Evolutionary conservation across 2,888 invertebrate species (phyloP).

Genomic region (Drosophila lutescens): DNA sequence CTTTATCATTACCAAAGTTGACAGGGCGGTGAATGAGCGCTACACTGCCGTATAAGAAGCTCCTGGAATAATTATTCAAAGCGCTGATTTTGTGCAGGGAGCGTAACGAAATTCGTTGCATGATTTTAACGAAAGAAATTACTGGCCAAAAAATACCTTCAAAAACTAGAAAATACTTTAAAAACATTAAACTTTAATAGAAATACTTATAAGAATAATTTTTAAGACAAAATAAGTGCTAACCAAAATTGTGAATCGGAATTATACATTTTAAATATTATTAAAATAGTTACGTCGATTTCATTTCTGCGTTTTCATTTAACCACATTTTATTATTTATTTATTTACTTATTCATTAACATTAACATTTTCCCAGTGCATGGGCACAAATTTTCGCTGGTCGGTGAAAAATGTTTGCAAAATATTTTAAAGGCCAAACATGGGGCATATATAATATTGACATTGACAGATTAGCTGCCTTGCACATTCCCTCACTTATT

Average conservation of each 20-base stretch:
- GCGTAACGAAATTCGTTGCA: not conserved
- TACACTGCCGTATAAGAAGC: slow-evolving; percentile 28
- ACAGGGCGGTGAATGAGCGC: slow-evolving; percentile 67
- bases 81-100: not conserved
- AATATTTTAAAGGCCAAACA: slow-evolving; percentile 29
- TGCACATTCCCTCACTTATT: slow-evolving; percentile 3
- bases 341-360: not conserved
- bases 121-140: not conserved
- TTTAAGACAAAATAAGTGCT: too few relatives aligned
- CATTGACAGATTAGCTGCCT: slow-evolving; percentile 34
- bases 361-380: not conserved
- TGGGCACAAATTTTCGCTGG: not conserved
- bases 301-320: too few relatives aligned
- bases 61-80: slow-evolving; percentile 24
- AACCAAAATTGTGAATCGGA: too few relatives aligned
- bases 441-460: slow-evolving; percentile 18
- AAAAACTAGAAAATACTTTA: not conserved
- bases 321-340: too few relatives aligned
- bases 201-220: too few relatives aligned
- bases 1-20: slow-evolving; percentile 76
- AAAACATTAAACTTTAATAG: too few relatives aligned
- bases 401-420: slow-evolving; percentile 13
- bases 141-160: not conserved
- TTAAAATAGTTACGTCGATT: too few relatives aligned
- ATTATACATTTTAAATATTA: too few relatives aligned